Conservation (phyloP, 2,113 vertebrate genomes). For the Nibea albiflora region DNA sequence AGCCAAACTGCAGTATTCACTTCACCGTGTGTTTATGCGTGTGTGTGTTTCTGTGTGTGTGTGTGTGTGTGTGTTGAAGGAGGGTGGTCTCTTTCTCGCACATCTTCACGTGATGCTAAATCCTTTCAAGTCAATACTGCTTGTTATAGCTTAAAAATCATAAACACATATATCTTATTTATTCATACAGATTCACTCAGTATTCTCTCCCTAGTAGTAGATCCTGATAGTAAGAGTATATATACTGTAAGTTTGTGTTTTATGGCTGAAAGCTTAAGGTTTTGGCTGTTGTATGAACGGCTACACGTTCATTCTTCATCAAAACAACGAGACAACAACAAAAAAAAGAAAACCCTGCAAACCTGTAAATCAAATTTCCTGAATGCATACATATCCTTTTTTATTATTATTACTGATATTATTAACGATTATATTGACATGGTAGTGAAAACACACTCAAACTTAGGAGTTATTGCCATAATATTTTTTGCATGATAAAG, state of each 20-base stretch:
- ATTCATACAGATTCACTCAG: constrained; percentile 34
- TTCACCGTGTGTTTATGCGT: constrained; percentile 20
- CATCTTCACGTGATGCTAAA: constrained; percentile 27
- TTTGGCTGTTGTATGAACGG: constrained; percentile 62
- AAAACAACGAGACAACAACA: constrained; percentile 45
- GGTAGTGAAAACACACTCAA: constrained; percentile 76
- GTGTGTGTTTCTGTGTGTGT: constrained; percentile 11
- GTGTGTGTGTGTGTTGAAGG: constrained; percentile 18
- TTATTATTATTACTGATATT: constrained; percentile 47
- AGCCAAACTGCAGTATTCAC: constrained; percentile 40
- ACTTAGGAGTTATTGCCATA: constrained; percentile 83
- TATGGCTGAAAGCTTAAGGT: constrained; percentile 78
- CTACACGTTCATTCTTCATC: constrained; percentile 55
- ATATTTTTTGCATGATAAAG: constrained; percentile 78
- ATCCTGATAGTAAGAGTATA: constrained; percentile 65
- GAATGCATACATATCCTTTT: constrained; percentile 69
- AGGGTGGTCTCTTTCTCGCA: constrained; percentile 12
- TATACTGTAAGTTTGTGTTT: constrained; percentile 66
- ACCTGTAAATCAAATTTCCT: constrained; percentile 69
- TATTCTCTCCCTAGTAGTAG: constrained; percentile 29
- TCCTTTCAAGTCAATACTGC: constrained; percentile 12
- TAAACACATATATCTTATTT: constrained; percentile 12
- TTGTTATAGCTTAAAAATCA: constrained; percentile 23
- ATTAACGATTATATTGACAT: constrained; percentile 69
- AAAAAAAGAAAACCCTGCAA: constrained; percentile 63